Percentiles rank a stretch among this genome's conserved stretches.
phyloP scores from a whole-genome alignment of 2,113 vertebrate genomes.

The Mugil cephalus region DNA sequence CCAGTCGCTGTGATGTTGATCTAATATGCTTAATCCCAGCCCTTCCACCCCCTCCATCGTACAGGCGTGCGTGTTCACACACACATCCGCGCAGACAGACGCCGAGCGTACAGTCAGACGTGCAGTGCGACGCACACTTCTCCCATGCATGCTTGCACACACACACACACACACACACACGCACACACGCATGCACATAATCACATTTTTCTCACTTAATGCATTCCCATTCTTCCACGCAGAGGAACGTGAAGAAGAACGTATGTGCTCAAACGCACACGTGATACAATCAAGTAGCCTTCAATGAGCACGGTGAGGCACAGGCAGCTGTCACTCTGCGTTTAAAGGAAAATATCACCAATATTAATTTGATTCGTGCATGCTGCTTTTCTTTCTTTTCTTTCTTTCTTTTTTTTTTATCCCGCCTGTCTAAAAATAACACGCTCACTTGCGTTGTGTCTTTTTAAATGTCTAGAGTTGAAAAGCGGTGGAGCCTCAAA shows the following conservation, averaged over 20 bases:
- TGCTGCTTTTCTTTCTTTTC: conserved; percentile 35
- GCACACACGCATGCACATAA: conserved; percentile 33
- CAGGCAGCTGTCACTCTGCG: conserved; percentile 73
- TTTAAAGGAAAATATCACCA: conserved; percentile 63
- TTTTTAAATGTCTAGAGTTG: not conserved
- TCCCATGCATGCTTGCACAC: conserved; percentile 59
- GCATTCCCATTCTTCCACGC: conserved; percentile 33
- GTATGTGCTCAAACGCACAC: conserved; percentile 48
- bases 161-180: conserved; percentile 16
- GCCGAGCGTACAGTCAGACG: conserved; percentile 63
- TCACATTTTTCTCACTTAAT: conserved; percentile 43
- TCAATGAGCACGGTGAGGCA: conserved; percentile 29
- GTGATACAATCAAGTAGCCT: conserved; percentile 32
- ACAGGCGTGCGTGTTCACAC: conserved; percentile 46
- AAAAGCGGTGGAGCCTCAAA: too few relatives aligned
- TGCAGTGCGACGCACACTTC: conserved; percentile 47
- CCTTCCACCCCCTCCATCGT: conserved; percentile 61
- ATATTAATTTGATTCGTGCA: conserved; percentile 53
- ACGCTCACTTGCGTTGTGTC: not conserved
- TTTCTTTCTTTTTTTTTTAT: too few relatives aligned
- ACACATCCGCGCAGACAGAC: conserved; percentile 50
- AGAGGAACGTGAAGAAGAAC: conserved; percentile 37
- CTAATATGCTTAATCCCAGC: conserved; percentile 78
- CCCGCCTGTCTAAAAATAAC: conserved; percentile 12
- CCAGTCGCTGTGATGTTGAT: conserved; percentile 78